A percentile compares a stretch with the other conserved stretches of the same genome.
Evolutionary conservation across 1,140 invertebrate genomes (phyloP).

Genomic region (Drosophila kanapiae): DNA sequence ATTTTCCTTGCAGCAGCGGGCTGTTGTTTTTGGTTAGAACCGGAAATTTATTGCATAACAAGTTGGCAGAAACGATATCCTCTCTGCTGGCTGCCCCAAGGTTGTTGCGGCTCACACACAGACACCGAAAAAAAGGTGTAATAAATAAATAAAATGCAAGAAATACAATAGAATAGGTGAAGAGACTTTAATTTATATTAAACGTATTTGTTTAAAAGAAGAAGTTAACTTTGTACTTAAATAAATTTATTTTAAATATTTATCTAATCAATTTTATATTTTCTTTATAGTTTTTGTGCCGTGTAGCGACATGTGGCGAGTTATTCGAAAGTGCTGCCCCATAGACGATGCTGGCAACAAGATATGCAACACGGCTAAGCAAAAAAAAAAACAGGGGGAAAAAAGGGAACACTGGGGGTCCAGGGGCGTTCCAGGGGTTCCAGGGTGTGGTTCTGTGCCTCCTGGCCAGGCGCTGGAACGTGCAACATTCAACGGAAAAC

Average conservation of each 20-base stretch:
- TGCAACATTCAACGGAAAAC: slow-evolving; percentile 49
- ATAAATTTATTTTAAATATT: neutral
- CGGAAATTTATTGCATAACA: slow-evolving; percentile 84
- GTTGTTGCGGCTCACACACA: slow-evolving; percentile 43
- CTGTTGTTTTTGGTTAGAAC: slow-evolving; percentile 60
- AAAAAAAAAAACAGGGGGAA: too few relatives aligned
- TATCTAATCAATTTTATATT: too few relatives aligned
- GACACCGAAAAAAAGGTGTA: neutral
- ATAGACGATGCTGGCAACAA: slow-evolving; percentile 51
- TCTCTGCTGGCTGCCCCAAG: slow-evolving; percentile 64
- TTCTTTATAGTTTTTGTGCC: neutral
- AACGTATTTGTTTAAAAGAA: neutral
- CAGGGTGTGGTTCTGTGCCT: slow-evolving; percentile 43
- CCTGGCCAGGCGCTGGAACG: slow-evolving; percentile 41
- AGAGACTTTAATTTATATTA: neutral
- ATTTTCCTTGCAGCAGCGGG: slow-evolving; percentile 5
- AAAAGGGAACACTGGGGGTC: neutral
- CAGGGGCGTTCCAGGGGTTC: slow-evolving; percentile 5
- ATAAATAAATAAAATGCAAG: too few relatives aligned
- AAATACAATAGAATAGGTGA: neutral
- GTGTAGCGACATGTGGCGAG: slow-evolving; percentile 39
- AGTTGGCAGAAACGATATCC: slow-evolving; percentile 68
- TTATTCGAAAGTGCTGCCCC: slow-evolving; percentile 58
- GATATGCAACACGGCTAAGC: slow-evolving; percentile 38
- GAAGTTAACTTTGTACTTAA: neutral